These are phyloP conservation scores for Eurosta solidaginis DNA, from an alignment of 1,140 invertebrate species.

Conservation along the genomic window DNA sequence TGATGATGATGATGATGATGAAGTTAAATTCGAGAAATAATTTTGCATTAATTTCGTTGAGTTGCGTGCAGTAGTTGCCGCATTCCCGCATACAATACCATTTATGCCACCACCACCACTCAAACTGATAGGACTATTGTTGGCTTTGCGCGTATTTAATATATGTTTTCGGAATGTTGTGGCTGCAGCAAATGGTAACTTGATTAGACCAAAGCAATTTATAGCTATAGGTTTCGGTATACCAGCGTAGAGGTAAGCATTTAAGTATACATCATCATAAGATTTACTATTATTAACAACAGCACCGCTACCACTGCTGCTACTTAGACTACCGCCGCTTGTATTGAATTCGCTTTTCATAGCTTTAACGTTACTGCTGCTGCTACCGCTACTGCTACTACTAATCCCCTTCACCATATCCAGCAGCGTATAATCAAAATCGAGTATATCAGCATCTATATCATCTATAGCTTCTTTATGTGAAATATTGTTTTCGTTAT, in stretches of 20 bases:
- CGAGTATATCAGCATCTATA: slow-evolving; percentile 30
- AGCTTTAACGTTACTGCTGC: background rate
- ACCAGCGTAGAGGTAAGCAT: slow-evolving; percentile 49
- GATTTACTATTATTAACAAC: slow-evolving; percentile 30
- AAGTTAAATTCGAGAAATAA: slow-evolving; percentile 20
- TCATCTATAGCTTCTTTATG: background rate
- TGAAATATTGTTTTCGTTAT: background rate
- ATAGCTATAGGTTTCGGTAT: slow-evolving; percentile 51
- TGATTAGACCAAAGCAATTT: slow-evolving; percentile 52
- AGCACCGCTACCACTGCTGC: background rate
- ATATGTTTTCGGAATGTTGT: slow-evolving; percentile 52
- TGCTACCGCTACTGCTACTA: background rate
- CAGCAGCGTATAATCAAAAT: slow-evolving; percentile 26
- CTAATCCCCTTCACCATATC: slow-evolving; percentile 26
- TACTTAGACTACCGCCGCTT: slow-evolving; percentile 2
- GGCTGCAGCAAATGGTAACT: slow-evolving; percentile 49
- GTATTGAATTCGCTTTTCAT: background rate
- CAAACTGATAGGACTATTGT: slow-evolving; percentile 47
- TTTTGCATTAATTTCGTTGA: slow-evolving; percentile 26
- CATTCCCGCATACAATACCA: slow-evolving; percentile 32
- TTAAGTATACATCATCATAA: slow-evolving; percentile 51
- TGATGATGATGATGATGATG: background rate
- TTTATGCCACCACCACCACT: slow-evolving; percentile 39
- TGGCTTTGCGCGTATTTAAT: slow-evolving; percentile 49
- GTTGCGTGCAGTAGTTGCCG: background rate